These are phyloP conservation scores for Ormyrus pomaceus DNA, from an alignment of 2,888 invertebrate genomes.

Conservation along the genomic window DNA sequence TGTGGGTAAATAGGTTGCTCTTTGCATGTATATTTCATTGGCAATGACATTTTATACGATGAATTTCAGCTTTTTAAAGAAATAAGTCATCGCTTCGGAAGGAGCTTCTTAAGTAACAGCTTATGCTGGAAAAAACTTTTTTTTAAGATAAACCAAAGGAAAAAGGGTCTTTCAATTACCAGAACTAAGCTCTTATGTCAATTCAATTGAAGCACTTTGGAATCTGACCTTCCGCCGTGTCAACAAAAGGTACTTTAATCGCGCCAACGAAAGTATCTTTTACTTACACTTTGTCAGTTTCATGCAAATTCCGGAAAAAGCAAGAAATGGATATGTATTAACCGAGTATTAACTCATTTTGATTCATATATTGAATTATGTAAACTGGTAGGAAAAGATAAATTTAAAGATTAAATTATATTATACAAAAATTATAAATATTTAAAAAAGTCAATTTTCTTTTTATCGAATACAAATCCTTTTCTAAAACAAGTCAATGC, in stretches of 20 bases:
- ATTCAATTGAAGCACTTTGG: conserved; percentile 9
- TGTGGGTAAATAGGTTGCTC: not conserved
- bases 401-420: no score
- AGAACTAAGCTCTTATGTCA: conserved; percentile 11
- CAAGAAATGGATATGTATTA: not conserved
- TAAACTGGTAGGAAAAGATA: no score
- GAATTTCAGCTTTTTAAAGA: not conserved
- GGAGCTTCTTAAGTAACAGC: not conserved
- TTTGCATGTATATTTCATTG: not conserved
- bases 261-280: conserved; percentile 6
- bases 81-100: not conserved
- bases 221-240: not conserved
- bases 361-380: no score
- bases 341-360: no score
- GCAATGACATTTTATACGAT: not conserved
- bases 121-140: not conserved
- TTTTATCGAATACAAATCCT: no score
- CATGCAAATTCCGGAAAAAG: not conserved
- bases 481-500: no score
- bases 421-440: no score
- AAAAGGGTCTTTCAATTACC: not conserved
- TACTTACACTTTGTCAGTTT: conserved; percentile 1
- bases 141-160: not conserved
- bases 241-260: conserved; percentile 4
- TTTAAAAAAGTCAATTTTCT: no score